Evolutionary conservation across 2,888 invertebrate genomes (phyloP).

Genomic region (Pocota personata): DNA sequence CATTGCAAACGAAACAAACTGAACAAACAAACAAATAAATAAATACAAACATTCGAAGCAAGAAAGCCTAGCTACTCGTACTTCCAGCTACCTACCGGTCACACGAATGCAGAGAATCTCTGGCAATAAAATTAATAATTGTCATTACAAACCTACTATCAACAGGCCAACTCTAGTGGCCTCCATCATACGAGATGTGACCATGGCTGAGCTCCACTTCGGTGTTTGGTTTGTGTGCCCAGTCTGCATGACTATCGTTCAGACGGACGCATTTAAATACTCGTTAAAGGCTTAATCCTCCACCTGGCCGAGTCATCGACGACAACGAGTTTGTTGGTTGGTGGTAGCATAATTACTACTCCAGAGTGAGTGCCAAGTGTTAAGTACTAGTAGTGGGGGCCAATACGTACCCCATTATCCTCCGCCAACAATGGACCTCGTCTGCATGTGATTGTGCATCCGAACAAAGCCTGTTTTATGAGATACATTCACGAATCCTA

Average conservation of each 20-base stretch:
- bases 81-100: background rate
- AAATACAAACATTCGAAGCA: conserved; percentile 14
- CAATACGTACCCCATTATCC: background rate
- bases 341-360: conserved; percentile 50
- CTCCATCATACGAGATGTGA: conserved; percentile 20
- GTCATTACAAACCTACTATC: conserved; percentile 47
- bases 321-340: conserved; percentile 21
- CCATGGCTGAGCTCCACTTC: conserved; percentile 33
- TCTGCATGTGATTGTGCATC: conserved; percentile 14
- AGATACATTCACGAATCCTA: conserved; percentile 38
- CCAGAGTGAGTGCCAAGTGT: conserved; percentile 57
- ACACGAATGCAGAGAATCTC: conserved; percentile 18
- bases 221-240: conserved; percentile 16
- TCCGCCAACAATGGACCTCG: conserved; percentile 17
- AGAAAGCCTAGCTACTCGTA: background rate
- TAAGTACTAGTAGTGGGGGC: conserved; percentile 34
- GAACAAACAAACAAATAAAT: conserved; percentile 33
- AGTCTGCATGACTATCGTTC: conserved; percentile 47
- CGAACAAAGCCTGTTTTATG: conserved; percentile 43
- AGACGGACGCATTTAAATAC: conserved; percentile 52
- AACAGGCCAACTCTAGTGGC: conserved; percentile 26
- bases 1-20: conserved; percentile 41
- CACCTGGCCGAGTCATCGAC: conserved; percentile 44
- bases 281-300: conserved; percentile 62
- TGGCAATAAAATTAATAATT: conserved; percentile 57